Conservation (phyloP, 2,113 vertebrate genomes). For the Anarrhichthys ocellatus region DNA sequence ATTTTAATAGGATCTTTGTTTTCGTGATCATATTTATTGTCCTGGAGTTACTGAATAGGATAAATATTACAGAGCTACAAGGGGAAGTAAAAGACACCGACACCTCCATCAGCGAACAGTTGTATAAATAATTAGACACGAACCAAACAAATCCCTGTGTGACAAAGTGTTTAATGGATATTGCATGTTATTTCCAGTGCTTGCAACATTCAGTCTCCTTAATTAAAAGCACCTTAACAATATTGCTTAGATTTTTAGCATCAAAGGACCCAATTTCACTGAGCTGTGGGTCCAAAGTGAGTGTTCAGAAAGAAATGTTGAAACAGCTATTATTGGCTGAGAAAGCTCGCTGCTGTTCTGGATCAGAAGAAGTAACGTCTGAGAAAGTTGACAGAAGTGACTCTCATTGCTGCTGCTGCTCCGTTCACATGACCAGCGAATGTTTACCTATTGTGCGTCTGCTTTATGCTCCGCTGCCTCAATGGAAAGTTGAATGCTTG, state of each 20-base stretch:
- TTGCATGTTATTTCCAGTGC: slow-evolving; percentile 5
- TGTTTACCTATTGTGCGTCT: slow-evolving; percentile 73
- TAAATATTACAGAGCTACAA: slow-evolving; percentile 18
- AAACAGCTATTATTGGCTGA: slow-evolving; percentile 38
- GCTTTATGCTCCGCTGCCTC: slow-evolving; percentile 63
- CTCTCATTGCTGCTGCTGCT: slow-evolving; percentile 55
- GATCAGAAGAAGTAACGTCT: slow-evolving; percentile 47
- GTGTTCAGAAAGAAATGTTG: slow-evolving; percentile 12
- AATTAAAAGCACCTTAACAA: slow-evolving; percentile 9
- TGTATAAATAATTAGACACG: slow-evolving; percentile 16
- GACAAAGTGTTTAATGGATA: slow-evolving; percentile 5
- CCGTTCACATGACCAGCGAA: slow-evolving; percentile 65
- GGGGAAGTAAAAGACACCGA: slow-evolving; percentile 8
- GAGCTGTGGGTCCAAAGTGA: slow-evolving; percentile 2
- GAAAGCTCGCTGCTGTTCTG: slow-evolving; percentile 45
- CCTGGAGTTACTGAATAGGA: not conserved
- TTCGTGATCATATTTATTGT: not conserved
- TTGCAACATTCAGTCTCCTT: slow-evolving; percentile 1
- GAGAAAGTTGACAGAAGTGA: slow-evolving; percentile 68
- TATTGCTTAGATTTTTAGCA: not conserved
- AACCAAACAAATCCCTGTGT: slow-evolving; percentile 12
- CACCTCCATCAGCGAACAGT: not conserved
- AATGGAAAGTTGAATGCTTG: slow-evolving; percentile 75
- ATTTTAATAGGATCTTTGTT: slow-evolving; percentile 29
- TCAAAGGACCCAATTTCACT: not conserved